Evolutionary conservation across 2,113 vertebrate genomes (phyloP).

Genomic region (Macaca mulatta): DNA sequence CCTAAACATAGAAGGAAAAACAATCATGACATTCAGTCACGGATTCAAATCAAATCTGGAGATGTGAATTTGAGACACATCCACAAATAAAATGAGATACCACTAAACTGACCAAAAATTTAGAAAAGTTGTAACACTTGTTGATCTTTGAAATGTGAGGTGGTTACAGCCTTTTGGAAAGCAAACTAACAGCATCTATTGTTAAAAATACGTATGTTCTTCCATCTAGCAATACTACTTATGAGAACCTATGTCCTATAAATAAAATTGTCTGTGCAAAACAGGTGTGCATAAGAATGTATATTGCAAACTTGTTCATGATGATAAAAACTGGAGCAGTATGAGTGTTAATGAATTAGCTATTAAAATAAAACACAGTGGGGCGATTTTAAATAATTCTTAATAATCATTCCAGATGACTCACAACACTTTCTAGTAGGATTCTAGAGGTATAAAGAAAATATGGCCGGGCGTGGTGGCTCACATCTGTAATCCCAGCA

Average conservation of each 20-base stretch:
- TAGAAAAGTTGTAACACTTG: not conserved
- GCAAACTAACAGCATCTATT: not conserved
- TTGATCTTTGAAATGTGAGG: not conserved
- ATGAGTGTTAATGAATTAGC: too few relatives aligned
- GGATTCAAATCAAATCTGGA: not conserved
- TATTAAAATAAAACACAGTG: not conserved
- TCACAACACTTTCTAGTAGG: not conserved
- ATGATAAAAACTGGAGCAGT: too few relatives aligned
- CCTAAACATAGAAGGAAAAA: not conserved
- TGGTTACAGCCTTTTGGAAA: not conserved
- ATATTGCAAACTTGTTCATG: not conserved
- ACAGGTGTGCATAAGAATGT: not conserved
- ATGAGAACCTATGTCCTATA: not conserved
- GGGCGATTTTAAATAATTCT: not conserved
- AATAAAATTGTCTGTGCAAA: not conserved
- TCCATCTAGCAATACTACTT: not conserved
- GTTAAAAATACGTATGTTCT: not conserved
- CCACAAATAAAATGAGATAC: not conserved
- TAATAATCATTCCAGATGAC: not conserved
- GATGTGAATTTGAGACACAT: not conserved
- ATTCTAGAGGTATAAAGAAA: not conserved
- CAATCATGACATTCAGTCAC: not conserved
- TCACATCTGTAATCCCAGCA: too few relatives aligned
- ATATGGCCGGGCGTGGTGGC: not conserved
- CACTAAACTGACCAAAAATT: not conserved